Base-by-base conservation (phyloP, 2,113 vertebrate genomes). In the Pungitius pungitius region DNA sequence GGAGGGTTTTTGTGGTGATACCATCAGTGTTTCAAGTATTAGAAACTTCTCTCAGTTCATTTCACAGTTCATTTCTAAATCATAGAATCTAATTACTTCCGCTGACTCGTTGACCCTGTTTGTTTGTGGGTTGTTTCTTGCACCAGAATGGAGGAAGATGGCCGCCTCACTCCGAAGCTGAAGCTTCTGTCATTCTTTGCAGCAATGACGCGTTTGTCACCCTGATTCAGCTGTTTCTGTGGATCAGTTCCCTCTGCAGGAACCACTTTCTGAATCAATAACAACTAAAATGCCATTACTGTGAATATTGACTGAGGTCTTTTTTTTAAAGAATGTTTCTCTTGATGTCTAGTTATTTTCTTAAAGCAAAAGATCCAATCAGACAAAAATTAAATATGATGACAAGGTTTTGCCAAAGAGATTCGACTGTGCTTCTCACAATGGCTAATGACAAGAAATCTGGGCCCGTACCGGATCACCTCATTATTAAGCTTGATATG, bases 21-120 rank as follows among this genome's bases (percentile, higher is more conserved):
- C 58, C 42, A n/a, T 66, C 13, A 33, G 27, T 58, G 56, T 64
- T 69, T 57, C 55, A 72, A 70, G 60, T 71, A 73, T 64, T 65
- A 26, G 33, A 78, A 75, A 80, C 65, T 70, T 45, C 72, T 42
- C 71, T 66, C 47, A 81, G 80, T 78, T 83, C 27, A 85, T 88
- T 83, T 85, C 66, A 83, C 74, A 85, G 69, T 27, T 68, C 63
- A 86, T 82, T 82, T 67, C 58, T n/a, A 73, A 66, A 84, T 77
- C 71, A 61, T 24, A 77, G 68, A 63, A 63, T 73, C 69, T 70
- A 73, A 69, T 75, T 78, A 73, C 57, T 67, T 78, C n/a, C n/a
- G n/a, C 54, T 35, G 55, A 79, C 57, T 65, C 33, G 75, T 69
- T 81, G 57, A 49, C 37, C 11, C 73, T 74, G 70, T 39, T 15